These are phyloP conservation scores for Harpagifer antarcticus DNA, from an alignment of 2,797 vertebrate species.

Conservation along the genomic window DNA sequence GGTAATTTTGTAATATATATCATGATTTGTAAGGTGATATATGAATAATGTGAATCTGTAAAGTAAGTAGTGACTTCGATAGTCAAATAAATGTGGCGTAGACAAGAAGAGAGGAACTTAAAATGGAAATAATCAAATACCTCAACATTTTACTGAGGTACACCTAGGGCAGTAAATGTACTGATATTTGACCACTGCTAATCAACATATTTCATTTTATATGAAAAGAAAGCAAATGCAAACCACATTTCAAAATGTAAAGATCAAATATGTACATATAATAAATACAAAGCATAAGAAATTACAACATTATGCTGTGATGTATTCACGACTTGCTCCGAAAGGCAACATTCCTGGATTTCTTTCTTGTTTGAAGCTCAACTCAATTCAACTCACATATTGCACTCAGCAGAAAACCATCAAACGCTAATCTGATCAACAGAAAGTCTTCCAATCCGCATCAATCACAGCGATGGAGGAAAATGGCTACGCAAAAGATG, in stretches of 20 bases:
- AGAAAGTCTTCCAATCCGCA: slow-evolving; percentile 41
- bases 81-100: no score
- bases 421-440: slow-evolving; percentile 54
- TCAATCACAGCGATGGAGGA: slow-evolving; percentile 56
- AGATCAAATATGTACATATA: neutral
- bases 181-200: neutral
- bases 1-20: neutral
- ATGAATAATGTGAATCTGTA: neutral
- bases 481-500: slow-evolving; percentile 50
- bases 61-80: neutral
- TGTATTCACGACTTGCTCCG: neutral
- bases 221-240: neutral
- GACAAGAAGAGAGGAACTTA: no score
- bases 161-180: neutral
- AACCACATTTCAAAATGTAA: neutral
- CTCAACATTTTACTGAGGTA: no score
- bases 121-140: no score
- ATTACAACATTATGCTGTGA: neutral
- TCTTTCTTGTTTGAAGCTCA: slow-evolving; percentile 21
- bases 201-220: neutral
- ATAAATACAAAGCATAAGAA: slow-evolving; percentile 3
- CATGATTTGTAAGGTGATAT: neutral
- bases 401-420: slow-evolving; percentile 35
- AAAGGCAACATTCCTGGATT: neutral
- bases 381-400: slow-evolving; percentile 27